These are phyloP conservation scores for Troides aeacus DNA, from an alignment of 2,888 invertebrate genomes.

Conservation along the genomic window DNA sequence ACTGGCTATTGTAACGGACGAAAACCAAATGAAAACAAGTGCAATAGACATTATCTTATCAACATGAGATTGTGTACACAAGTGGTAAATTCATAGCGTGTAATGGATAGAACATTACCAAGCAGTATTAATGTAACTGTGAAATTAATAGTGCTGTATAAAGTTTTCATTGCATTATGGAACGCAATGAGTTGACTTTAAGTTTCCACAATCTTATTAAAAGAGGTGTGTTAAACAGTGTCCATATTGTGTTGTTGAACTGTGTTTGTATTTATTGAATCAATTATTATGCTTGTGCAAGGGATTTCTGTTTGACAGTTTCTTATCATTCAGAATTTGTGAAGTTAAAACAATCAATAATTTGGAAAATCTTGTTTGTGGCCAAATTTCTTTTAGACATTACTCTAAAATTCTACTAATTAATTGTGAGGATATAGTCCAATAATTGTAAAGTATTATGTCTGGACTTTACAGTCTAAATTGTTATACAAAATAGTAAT, in stretches of 20 bases:
- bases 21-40: conserved; percentile 38
- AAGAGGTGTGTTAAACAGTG: conserved; percentile 52
- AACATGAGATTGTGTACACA: conserved; percentile 72
- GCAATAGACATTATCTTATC: conserved; percentile 65
- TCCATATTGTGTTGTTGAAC: conserved; percentile 26
- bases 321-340: conserved; percentile 10
- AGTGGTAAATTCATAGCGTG: conserved; percentile 64
- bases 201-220: conserved; percentile 76
- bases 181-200: conserved; percentile 68
- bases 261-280: conserved; percentile 31
- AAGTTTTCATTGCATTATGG: conserved; percentile 48
- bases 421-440: background rate
- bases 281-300: conserved; percentile 31
- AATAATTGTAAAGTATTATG: background rate
- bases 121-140: conserved; percentile 58
- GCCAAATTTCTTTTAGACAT: background rate
- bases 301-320: conserved; percentile 14
- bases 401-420: background rate
- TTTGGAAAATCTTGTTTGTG: background rate
- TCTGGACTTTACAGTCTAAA: background rate
- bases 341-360: conserved; percentile 18
- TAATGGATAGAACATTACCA: conserved; percentile 68
- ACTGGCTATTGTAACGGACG: conserved; percentile 31
- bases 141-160: conserved; percentile 30
- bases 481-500: background rate